These are phyloP conservation scores for Eilema griseolum DNA, from an alignment of 2,888 invertebrate species.

Conservation along the genomic window DNA sequence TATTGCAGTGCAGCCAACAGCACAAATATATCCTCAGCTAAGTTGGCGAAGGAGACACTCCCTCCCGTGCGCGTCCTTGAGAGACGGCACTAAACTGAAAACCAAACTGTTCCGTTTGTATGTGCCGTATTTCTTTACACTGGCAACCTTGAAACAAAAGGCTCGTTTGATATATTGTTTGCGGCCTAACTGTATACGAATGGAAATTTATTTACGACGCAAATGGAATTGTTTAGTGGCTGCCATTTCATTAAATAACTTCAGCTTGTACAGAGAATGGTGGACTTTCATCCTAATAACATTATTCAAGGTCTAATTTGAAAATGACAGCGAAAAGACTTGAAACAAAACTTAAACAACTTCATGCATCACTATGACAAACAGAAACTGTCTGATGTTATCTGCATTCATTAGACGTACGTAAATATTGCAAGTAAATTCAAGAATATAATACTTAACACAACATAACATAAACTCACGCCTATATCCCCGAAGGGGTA, in stretches of 20 bases:
- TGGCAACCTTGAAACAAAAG: slow-evolving; percentile 10
- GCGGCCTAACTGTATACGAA: slow-evolving; percentile 1
- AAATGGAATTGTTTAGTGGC: slow-evolving; percentile 13
- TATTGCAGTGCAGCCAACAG: background rate
- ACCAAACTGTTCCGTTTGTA: slow-evolving; percentile 15
- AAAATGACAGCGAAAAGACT: background rate
- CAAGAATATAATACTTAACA: background rate
- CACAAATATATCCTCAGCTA: background rate
- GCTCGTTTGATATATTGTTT: slow-evolving; percentile 17
- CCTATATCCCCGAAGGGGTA: too few relatives aligned
- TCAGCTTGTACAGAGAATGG: background rate
- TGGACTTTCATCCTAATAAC: background rate
- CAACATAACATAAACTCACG: too few relatives aligned
- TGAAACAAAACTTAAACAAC: background rate
- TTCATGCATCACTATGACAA: background rate
- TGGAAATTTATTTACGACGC: slow-evolving; percentile 19
- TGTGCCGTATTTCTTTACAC: background rate
- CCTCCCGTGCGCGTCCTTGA: background rate
- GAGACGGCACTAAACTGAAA: slow-evolving; percentile 1
- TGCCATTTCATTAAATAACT: slow-evolving; percentile 4
- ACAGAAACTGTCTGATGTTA: too few relatives aligned
- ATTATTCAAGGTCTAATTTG: background rate
- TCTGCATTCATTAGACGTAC: too few relatives aligned
- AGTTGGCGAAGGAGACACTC: background rate
- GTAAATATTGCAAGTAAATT: too few relatives aligned